Evolutionary conservation across 2,888 invertebrate species (phyloP).

Genomic region (Latheticus oryzae): DNA sequence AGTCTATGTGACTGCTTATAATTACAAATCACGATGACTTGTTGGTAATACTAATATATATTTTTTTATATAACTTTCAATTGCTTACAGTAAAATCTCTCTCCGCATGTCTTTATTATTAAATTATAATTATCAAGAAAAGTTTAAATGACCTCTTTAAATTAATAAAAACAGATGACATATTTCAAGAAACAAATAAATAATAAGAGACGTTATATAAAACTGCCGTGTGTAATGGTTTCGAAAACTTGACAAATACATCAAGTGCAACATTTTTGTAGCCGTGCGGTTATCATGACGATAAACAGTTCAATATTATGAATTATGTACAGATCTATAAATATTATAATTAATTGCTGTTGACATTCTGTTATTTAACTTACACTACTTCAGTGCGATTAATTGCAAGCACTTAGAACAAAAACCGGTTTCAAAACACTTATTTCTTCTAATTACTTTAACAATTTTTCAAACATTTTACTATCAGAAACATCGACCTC

Average conservation of each 20-base stretch:
- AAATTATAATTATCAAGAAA: constrained; percentile 32
- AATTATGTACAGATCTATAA: constrained; percentile 37
- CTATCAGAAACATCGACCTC: constrained; percentile 4
- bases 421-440: constrained; percentile 4
- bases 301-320: constrained; percentile 37
- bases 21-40: constrained; percentile 38
- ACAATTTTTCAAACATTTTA: no score
- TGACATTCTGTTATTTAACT: constrained; percentile 34
- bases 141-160: constrained; percentile 45
- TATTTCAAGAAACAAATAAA: constrained; percentile 37
- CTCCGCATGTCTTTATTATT: no score
- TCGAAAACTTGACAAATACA: constrained; percentile 20
- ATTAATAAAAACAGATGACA: constrained; percentile 45
- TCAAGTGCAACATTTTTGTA: constrained; percentile 38
- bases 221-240: constrained; percentile 28
- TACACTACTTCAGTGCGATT: constrained; percentile 11
- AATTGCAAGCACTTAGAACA: neutral
- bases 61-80: constrained; percentile 29
- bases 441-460: neutral
- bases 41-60: constrained; percentile 33
- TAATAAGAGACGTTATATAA: constrained; percentile 11
- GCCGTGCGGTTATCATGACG: constrained; percentile 36
- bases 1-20: constrained; percentile 27
- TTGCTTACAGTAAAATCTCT: no score
- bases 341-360: constrained; percentile 40